Percentiles rank a stretch among this genome's conserved stretches.
phyloP scores from a whole-genome alignment of 2,888 invertebrate genomes.

The Chrysomela aeneicollis region DNA sequence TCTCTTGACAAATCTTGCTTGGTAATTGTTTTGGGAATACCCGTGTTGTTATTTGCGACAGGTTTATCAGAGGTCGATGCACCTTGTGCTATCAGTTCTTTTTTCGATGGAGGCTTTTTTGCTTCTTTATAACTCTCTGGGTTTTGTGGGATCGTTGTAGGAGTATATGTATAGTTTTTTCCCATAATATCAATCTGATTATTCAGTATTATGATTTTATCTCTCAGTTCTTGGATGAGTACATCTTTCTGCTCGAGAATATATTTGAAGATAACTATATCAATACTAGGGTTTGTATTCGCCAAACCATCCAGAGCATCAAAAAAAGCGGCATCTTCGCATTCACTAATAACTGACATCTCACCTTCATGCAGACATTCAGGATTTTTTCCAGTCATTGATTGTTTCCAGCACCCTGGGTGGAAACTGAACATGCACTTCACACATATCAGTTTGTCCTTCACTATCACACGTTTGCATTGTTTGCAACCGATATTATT shows the following conservation, averaged over 20 bases:
- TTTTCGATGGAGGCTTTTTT: not conserved
- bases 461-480: conserved; percentile 12
- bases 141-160: conserved; percentile 9
- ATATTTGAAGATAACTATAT: conserved; percentile 20
- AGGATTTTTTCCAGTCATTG: conserved; percentile 3
- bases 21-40: not conserved
- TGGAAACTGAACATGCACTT: conserved; percentile 12
- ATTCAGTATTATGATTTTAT: conserved; percentile 21
- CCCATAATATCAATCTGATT: conserved; percentile 13
- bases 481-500: conserved; percentile 10
- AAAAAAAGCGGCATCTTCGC: conserved; percentile 12
- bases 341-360: conserved; percentile 4
- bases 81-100: not conserved
- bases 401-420: conserved; percentile 14
- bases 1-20: not conserved
- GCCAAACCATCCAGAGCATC: conserved; percentile 1
- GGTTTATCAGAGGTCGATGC: not conserved
- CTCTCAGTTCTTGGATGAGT: conserved; percentile 18
- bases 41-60: not conserved
- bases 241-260: conserved; percentile 23
- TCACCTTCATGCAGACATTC: conserved; percentile 12
- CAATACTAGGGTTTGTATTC: not conserved
- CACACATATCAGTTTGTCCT: conserved; percentile 13
- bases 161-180: conserved; percentile 2
- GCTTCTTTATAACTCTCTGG: not conserved